phyloP scores from a whole-genome alignment of 2,888 invertebrate genomes.

The Cancer borealis region DNA sequence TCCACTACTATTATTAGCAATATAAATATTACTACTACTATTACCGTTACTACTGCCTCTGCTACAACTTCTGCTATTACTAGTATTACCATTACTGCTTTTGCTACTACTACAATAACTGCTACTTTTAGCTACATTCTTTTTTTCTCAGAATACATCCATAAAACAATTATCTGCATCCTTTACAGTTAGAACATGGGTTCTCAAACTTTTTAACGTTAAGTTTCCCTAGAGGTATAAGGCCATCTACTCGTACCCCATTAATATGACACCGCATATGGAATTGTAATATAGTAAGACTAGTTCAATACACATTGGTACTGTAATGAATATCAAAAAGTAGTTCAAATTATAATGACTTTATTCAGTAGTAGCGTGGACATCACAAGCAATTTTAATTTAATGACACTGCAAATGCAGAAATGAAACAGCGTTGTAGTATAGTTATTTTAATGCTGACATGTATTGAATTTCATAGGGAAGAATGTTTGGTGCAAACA shows the following conservation, averaged over 20 bases:
- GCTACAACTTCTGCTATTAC: neutral
- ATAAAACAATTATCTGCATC: neutral
- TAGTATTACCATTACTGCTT: neutral
- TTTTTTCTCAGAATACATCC: neutral
- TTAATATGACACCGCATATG: neutral
- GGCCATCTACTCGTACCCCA: slow-evolving; percentile 8
- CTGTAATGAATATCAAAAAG: neutral
- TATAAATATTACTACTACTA: no score
- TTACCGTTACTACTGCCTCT: neutral
- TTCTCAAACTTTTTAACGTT: neutral
- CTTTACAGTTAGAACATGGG: neutral
- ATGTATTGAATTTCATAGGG: slow-evolving; percentile 51
- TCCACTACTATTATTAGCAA: no score
- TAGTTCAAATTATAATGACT: slow-evolving; percentile 47
- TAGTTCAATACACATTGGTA: neutral
- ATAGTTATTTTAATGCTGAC: neutral
- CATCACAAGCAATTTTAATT: neutral
- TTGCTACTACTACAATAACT: neutral
- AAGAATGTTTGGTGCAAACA: slow-evolving; percentile 56
- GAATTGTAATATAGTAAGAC: no score
- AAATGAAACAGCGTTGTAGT: neutral
- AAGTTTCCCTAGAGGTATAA: slow-evolving; percentile 17
- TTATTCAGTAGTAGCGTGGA: neutral
- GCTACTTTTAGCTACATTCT: neutral
- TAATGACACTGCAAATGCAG: neutral